Conservation (phyloP, 2,888 invertebrate species). For the Pogonocherus hispidulus region DNA sequence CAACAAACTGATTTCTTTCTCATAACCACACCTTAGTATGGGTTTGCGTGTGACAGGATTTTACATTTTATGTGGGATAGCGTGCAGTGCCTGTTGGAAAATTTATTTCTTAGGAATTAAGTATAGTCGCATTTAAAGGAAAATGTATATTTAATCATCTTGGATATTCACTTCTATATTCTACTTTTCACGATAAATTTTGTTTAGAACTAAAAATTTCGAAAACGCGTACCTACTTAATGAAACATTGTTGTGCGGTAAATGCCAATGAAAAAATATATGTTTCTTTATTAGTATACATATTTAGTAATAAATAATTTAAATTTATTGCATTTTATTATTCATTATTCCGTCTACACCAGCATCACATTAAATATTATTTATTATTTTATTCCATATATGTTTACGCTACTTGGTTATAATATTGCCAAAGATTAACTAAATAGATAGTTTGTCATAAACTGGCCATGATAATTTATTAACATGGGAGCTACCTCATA, state of each 20-base stretch:
- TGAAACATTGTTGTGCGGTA: too few relatives aligned
- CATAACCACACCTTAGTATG: too few relatives aligned
- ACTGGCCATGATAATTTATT: not conserved
- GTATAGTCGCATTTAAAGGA: too few relatives aligned
- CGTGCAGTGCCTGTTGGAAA: too few relatives aligned
- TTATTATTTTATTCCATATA: not conserved
- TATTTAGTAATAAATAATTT: not conserved
- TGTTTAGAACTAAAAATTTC: too few relatives aligned
- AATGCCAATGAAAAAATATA: not conserved
- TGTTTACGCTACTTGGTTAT: not conserved
- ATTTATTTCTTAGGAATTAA: too few relatives aligned
- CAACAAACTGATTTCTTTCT: too few relatives aligned
- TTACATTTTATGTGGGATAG: not conserved
- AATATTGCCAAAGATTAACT: too few relatives aligned
- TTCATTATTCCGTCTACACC: constrained; percentile 12
- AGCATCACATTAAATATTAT: not conserved
- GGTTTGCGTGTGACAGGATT: not conserved
- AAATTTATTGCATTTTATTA: constrained; percentile 1
- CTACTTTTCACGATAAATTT: too few relatives aligned
- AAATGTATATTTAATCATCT: too few relatives aligned
- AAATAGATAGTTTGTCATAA: not conserved
- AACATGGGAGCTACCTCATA: not conserved
- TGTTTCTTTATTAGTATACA: not conserved
- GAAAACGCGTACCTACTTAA: too few relatives aligned
- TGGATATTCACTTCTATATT: too few relatives aligned